Conservation (phyloP, 2,797 vertebrate genomes). For the Smutsia gigantea region DNA sequence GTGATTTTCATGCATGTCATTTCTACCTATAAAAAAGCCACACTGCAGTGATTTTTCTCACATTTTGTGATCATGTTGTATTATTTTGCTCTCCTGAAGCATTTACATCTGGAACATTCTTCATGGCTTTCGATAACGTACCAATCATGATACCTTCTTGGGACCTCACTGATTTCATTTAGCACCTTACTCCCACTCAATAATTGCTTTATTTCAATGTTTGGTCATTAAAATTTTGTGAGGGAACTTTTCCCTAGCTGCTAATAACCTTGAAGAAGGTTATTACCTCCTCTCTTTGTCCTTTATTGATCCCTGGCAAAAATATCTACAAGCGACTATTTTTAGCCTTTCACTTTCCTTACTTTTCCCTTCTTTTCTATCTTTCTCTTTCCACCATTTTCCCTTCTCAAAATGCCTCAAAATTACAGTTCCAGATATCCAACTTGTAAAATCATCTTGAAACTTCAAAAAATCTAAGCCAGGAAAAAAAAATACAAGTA, state of each 20-base stretch:
- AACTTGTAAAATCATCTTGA: background rate
- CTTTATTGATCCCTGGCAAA: background rate
- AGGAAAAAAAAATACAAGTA: background rate
- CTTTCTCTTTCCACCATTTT: background rate
- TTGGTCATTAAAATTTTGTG: background rate
- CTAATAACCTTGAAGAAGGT: background rate
- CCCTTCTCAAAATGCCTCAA: background rate
- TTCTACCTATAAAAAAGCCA: background rate
- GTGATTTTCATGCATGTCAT: background rate
- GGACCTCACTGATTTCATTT: background rate
- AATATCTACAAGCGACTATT: background rate
- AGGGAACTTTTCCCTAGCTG: background rate
- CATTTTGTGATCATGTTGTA: background rate
- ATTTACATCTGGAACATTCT: background rate
- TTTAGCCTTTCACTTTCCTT: background rate
- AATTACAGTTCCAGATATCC: background rate
- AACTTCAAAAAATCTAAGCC: background rate
- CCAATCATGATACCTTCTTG: no score
- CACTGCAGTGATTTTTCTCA: no score
- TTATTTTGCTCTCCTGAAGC: background rate
- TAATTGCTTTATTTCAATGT: background rate
- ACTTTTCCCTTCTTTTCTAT: background rate
- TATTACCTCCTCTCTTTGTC: background rate
- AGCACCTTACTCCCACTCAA: background rate
- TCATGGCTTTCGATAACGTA: background rate